Evolutionary conservation across 1,140 invertebrate species (phyloP).

Genomic region (Wiebesia pumilae): DNA sequence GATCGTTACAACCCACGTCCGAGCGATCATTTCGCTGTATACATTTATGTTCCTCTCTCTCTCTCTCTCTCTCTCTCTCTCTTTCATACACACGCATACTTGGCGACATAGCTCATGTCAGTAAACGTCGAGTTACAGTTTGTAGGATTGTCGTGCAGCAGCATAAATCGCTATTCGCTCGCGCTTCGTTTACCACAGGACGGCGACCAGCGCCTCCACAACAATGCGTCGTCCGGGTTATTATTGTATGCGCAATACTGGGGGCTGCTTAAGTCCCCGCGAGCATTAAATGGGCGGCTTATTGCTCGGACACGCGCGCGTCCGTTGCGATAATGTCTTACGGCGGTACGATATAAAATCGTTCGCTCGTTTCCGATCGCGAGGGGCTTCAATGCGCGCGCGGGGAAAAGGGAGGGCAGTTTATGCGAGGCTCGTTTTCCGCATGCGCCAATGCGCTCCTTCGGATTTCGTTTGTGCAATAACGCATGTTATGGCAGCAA

Average conservation of each 20-base stretch:
- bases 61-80: neutral
- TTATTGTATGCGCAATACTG: neutral
- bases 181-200: conserved; percentile 27
- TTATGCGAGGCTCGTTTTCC: neutral
- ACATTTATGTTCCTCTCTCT: neutral
- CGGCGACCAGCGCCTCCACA: neutral
- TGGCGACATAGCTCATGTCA: neutral
- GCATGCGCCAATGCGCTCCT: neutral
- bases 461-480: neutral
- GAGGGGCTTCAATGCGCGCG: neutral
- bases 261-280: neutral
- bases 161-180: conserved; percentile 37
- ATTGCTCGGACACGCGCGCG: conserved; percentile 43
- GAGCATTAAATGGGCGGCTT: conserved; percentile 29
- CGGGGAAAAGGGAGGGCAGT: neutral
- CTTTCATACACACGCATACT: neutral
- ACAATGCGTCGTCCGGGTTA: conserved; percentile 19
- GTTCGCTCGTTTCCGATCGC: conserved; percentile 31
- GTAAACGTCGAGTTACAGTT: conserved; percentile 27
- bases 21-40: neutral
- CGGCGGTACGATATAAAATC: conserved; percentile 28
- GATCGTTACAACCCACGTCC: neutral
- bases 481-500: conserved; percentile 15
- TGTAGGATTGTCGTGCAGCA: conserved; percentile 8
- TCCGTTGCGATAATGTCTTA: conserved; percentile 29